Percentiles rank a stretch among this genome's conserved stretches.
Evolutionary conservation across 2,113 vertebrate species (phyloP).

Genomic region (Saimiri boliviensis): DNA sequence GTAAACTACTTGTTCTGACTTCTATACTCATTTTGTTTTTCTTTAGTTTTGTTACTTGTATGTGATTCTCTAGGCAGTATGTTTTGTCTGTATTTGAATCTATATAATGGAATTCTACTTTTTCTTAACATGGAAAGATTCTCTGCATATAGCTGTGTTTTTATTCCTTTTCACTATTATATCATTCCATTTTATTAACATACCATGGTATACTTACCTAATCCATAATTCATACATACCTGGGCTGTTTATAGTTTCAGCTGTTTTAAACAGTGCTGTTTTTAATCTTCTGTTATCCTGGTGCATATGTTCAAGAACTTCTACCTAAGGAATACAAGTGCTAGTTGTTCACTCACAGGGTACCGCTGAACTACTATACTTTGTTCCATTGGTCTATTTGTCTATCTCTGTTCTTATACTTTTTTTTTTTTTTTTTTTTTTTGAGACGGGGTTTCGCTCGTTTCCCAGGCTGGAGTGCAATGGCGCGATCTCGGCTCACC

Average conservation of each 20-base stretch:
- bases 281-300: background rate
- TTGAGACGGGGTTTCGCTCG: no score
- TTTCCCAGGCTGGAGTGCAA: no score
- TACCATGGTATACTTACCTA: background rate
- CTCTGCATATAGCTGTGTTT: background rate
- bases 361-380: background rate
- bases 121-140: background rate
- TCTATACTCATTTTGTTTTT: background rate
- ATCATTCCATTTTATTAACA: constrained; percentile 18
- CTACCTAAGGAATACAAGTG: background rate
- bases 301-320: background rate
- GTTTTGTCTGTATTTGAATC: constrained; percentile 2
- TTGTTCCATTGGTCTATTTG: background rate
- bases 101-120: constrained; percentile 8
- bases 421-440: no score
- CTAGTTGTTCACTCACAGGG: background rate
- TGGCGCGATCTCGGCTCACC: no score
- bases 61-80: background rate
- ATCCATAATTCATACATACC: background rate
- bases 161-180: background rate
- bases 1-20: constrained; percentile 32
- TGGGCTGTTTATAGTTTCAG: background rate
- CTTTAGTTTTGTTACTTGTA: background rate
- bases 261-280: background rate
- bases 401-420: background rate